phyloP scores from a whole-genome alignment of 2,888 invertebrate species.

The Standfussiana lucernea region DNA sequence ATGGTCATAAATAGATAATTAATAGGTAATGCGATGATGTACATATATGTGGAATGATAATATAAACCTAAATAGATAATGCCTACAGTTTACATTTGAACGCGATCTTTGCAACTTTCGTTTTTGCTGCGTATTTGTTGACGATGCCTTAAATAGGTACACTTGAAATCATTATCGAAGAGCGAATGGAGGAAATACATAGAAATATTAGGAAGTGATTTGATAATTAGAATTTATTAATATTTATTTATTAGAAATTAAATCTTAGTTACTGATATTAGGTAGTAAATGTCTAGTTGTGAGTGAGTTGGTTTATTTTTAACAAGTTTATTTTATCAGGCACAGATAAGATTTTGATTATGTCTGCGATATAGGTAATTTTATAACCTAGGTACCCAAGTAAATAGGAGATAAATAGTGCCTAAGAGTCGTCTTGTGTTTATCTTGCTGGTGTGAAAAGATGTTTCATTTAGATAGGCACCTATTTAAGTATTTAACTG shows the following conservation, averaged over 20 bases:
- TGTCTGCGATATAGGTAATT: slow-evolving; percentile 21
- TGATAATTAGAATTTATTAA: slow-evolving; percentile 40
- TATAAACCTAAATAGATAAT: slow-evolving; percentile 10
- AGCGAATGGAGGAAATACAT: slow-evolving; percentile 54
- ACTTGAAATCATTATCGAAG: slow-evolving; percentile 33
- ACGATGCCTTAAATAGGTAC: slow-evolving; percentile 26
- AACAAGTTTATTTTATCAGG: not conserved
- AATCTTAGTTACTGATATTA: slow-evolving; percentile 14
- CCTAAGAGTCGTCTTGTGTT: not conserved
- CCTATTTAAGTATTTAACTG: not conserved
- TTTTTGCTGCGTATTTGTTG: slow-evolving; percentile 33
- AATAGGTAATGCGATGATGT: slow-evolving; percentile 26
- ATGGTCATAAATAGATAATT: slow-evolving; percentile 43
- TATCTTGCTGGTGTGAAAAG: slow-evolving; percentile 9
- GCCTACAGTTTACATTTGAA: not conserved
- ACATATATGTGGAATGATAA: slow-evolving; percentile 34
- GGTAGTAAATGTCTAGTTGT: not conserved
- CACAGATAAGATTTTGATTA: slow-evolving; percentile 35
- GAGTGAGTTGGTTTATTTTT: not conserved
- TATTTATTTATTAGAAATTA: too few species aligned
- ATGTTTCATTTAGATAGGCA: not conserved
- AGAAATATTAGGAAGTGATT: slow-evolving; percentile 49
- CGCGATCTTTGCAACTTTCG: slow-evolving; percentile 1
- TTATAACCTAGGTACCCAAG: not conserved
- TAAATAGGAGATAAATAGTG: slow-evolving; percentile 7